These are phyloP conservation scores for Mnemiopsis leidyi DNA, from an alignment of 37 sponge, comb jelly and placozoan species.

Conservation along the genomic window DNA sequence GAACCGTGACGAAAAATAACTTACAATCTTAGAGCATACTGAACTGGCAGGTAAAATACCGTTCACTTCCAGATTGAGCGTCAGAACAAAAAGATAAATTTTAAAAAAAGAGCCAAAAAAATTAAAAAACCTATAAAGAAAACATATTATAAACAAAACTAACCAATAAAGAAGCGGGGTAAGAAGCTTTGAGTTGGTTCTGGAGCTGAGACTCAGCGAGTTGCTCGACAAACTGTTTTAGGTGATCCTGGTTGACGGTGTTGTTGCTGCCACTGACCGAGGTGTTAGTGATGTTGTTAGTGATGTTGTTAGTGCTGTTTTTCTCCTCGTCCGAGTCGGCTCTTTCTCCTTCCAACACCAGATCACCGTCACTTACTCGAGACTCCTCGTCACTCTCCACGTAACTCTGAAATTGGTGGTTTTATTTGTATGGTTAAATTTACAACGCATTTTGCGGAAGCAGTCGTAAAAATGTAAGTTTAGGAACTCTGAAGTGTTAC, in stretches of 20 bases:
- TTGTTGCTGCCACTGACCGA: not conserved
- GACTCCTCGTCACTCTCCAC: conserved; percentile 62
- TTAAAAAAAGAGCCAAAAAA: not conserved
- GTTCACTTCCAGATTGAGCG: no score
- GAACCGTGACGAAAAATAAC: no score
- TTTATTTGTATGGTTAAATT: no score
- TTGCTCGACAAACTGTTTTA: conserved; percentile 58
- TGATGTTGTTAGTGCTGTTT: not conserved
- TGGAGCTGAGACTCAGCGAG: conserved; percentile 39
- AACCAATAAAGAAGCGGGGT: conserved; percentile 44
- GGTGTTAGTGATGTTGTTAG: not conserved
- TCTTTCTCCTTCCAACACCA: not conserved
- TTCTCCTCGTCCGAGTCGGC: not conserved
- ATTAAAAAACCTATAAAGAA: no score
- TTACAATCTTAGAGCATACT: no score
- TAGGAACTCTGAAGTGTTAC: no score
- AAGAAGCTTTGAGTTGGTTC: conserved; percentile 2
- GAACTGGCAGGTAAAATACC: no score
- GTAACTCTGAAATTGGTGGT: no score
- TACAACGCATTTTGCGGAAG: no score
- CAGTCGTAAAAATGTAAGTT: no score
- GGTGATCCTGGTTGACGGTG: conserved; percentile 40
- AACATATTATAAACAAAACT: no score
- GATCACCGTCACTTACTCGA: conserved; percentile 22
- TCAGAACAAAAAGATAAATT: no score